A percentile compares a stretch with the other conserved stretches of the same genome.
Evolutionary conservation across 2,797 vertebrate genomes (phyloP).

Genomic region (Loris lydekkerianus): DNA sequence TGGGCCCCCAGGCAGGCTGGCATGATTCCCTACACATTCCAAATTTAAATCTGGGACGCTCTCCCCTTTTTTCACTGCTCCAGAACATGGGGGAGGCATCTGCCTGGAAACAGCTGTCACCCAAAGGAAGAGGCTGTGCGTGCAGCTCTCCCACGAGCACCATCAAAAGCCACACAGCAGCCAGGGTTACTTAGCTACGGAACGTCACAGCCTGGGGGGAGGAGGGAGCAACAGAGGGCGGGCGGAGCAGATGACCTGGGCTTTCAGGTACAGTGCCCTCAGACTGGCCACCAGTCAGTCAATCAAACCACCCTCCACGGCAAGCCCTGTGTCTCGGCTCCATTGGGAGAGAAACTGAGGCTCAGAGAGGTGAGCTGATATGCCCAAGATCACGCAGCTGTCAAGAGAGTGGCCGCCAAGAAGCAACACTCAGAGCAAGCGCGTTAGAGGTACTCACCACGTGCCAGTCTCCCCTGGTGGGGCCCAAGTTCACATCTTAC

Average conservation of each 20-base stretch:
- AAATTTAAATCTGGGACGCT: slow-evolving; percentile 72
- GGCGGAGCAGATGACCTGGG: not conserved
- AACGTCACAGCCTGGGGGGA: not conserved
- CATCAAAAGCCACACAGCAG: slow-evolving; percentile 52
- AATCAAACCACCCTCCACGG: not conserved
- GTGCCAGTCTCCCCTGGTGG: not conserved
- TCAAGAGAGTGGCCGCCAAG: not conserved
- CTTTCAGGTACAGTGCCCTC: not conserved
- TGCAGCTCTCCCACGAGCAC: not conserved
- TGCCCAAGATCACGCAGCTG: not conserved
- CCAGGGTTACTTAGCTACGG: slow-evolving; percentile 68
- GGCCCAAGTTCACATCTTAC: not conserved
- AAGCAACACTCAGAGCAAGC: not conserved
- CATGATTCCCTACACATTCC: slow-evolving; percentile 32
- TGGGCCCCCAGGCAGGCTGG: slow-evolving; percentile 18
- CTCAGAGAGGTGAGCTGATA: rapidly evolving
- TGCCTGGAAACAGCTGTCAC: slow-evolving; percentile 79
- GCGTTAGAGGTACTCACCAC: rapidly evolving
- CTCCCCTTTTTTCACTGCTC: slow-evolving; percentile 56
- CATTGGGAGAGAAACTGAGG: not conserved
- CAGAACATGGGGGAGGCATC: slow-evolving; percentile 71
- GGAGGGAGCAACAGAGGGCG: not conserved
- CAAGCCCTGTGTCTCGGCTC: rapidly evolving
- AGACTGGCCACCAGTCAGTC: rapidly evolving
- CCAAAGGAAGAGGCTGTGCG: slow-evolving; percentile 59